These are phyloP conservation scores for Conus ventricosus DNA, from an alignment of 1,140 invertebrate genomes.

Conservation along the genomic window DNA sequence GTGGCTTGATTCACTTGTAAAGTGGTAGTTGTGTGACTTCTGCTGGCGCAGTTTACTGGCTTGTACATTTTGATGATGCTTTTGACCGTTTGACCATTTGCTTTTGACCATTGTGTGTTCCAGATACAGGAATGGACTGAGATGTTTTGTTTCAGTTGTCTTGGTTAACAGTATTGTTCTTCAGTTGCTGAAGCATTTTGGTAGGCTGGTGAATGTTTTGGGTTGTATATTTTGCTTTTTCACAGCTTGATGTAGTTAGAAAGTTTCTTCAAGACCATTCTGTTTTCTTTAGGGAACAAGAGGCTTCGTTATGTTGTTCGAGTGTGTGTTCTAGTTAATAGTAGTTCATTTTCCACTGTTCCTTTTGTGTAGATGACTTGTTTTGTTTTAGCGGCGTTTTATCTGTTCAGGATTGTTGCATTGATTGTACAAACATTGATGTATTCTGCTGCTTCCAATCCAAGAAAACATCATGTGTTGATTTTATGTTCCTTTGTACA, in stretches of 20 bases:
- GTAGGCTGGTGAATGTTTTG: not conserved
- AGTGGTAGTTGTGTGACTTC: no score
- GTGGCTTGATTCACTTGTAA: no score
- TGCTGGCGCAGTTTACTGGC: not conserved
- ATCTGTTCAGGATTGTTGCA: not conserved
- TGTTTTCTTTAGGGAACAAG: not conserved
- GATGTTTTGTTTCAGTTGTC: not conserved
- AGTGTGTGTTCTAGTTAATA: not conserved
- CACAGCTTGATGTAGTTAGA: not conserved
- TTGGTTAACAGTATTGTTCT: not conserved
- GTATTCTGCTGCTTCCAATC: no score
- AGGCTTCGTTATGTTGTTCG: not conserved
- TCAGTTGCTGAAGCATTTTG: not conserved
- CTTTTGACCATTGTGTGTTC: constrained; percentile 1
- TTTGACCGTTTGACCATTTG: no score
- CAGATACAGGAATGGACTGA: not conserved
- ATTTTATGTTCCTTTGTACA: not conserved
- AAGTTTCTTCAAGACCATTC: not conserved
- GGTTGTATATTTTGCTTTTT: not conserved
- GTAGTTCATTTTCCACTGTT: not conserved
- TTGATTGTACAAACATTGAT: no score
- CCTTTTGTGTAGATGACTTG: not conserved
- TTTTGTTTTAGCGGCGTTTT: not conserved
- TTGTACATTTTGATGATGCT: not conserved
- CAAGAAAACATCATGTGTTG: not conserved